A percentile compares a stretch with the other conserved stretches of the same genome.
These are phyloP conservation scores for Muricea muricata DNA, from an alignment of 92 coral and sea anemone species.

Conservation along the genomic window DNA sequence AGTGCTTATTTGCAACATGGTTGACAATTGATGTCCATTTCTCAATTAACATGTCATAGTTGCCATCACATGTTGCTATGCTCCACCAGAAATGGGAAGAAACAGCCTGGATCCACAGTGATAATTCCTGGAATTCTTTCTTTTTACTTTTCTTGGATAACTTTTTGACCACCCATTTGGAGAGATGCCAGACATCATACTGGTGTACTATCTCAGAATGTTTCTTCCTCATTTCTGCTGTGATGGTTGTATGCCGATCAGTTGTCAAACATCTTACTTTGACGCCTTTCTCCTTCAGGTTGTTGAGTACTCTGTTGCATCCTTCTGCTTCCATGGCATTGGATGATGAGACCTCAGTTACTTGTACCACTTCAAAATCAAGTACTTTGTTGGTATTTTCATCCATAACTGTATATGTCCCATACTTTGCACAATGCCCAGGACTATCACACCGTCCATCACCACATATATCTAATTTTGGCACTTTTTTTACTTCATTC, in stretches of 20 bases:
- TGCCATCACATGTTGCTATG: slow-evolving; percentile 65
- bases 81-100: slow-evolving; percentile 73
- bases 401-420: slow-evolving; percentile 69
- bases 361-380: slow-evolving; percentile 56
- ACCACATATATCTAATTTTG: slow-evolving; percentile 43
- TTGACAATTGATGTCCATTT: slow-evolving; percentile 64
- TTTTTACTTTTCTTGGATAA: slow-evolving; percentile 6
- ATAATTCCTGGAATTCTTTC: slow-evolving; percentile 1
- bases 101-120: slow-evolving; percentile 60
- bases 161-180: slow-evolving; percentile 1
- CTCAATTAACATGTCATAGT: slow-evolving; percentile 58
- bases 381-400: slow-evolving; percentile 45
- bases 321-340: slow-evolving; percentile 72
- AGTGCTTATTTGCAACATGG: slow-evolving; percentile 54
- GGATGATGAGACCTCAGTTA: slow-evolving; percentile 60
- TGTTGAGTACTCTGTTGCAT: too few relatives aligned
- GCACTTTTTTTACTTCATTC: slow-evolving; percentile 25
- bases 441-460: slow-evolving; percentile 64
- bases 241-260: too few relatives aligned
- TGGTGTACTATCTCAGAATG: not conserved
- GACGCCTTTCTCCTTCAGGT: too few relatives aligned
- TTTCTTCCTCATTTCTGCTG: not conserved
- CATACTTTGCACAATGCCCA: slow-evolving; percentile 64
- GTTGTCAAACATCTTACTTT: not conserved
- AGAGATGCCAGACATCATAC: not conserved